phyloP scores from a whole-genome alignment of 1,140 invertebrate species.

The Sesamia nonagrioides region DNA sequence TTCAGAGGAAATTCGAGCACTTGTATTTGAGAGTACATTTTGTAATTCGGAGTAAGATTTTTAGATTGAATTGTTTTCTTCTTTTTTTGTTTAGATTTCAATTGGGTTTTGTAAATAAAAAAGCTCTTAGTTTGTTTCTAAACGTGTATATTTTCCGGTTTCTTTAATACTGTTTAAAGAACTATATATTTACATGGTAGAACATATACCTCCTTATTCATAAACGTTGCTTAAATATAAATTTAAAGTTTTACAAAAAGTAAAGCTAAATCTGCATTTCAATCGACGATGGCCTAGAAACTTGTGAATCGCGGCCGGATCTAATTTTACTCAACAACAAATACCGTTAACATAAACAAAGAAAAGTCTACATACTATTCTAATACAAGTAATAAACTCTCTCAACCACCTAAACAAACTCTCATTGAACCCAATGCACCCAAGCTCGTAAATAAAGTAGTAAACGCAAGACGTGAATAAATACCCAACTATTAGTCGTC shows the following conservation, averaged over 20 bases:
- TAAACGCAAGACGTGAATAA: conserved; percentile 64
- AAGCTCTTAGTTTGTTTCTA: neutral
- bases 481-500: conserved; percentile 65
- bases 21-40: conserved; percentile 1
- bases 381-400: neutral
- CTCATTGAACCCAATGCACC: conserved; percentile 29
- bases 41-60: conserved; percentile 12
- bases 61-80: neutral
- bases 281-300: too few relatives aligned
- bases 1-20: conserved; percentile 25
- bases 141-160: neutral
- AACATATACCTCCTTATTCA: too few relatives aligned
- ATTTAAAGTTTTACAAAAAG: too few relatives aligned
- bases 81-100: neutral
- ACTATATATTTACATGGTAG: too few relatives aligned
- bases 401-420: neutral
- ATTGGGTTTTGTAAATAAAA: neutral
- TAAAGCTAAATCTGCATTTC: too few relatives aligned
- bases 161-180: too few relatives aligned
- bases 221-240: too few relatives aligned
- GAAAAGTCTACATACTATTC: neutral
- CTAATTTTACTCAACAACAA: too few relatives aligned
- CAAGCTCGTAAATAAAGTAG: conserved; percentile 47
- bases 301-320: too few relatives aligned
- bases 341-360: too few relatives aligned